Evolutionary conservation across 2,888 invertebrate species (phyloP).

Genomic region (Timema cristinae): DNA sequence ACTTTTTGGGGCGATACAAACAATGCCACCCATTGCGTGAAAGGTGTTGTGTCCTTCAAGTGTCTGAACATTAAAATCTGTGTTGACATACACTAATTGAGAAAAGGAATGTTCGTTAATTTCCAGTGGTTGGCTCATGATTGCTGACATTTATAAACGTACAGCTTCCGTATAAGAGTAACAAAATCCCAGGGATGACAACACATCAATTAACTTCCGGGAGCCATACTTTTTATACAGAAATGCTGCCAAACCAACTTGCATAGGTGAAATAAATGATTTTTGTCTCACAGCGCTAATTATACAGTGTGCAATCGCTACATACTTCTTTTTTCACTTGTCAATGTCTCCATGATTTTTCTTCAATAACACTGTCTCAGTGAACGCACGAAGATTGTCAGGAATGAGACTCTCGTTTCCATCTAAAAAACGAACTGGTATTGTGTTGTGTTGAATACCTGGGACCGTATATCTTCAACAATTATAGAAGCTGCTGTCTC

Average conservation of each 20-base stretch:
- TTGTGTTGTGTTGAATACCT: too few relatives aligned
- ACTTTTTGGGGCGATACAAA: background rate
- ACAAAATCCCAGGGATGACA: background rate
- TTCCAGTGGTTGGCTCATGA: background rate
- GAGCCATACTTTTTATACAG: constrained; percentile 5
- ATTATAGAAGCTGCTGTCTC: too few relatives aligned
- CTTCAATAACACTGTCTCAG: too few relatives aligned
- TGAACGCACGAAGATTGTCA: too few relatives aligned
- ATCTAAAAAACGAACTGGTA: too few relatives aligned
- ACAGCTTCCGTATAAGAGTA: constrained; percentile 2
- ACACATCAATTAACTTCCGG: background rate
- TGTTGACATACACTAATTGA: background rate
- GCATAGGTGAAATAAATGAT: constrained; percentile 1
- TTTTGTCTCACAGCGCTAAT: background rate
- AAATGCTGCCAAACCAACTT: background rate
- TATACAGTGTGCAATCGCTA: background rate
- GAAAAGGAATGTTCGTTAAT: background rate
- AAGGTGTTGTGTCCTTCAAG: constrained; percentile 1
- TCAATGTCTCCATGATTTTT: too few relatives aligned
- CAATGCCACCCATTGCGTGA: background rate
- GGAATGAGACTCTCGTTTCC: too few relatives aligned
- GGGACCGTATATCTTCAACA: too few relatives aligned
- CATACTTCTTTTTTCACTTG: too few relatives aligned
- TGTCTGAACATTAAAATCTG: background rate
- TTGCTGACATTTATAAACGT: background rate